These are phyloP conservation scores for Hippopotamus amphibius DNA, from an alignment of 2,113 vertebrate species.

Conservation along the genomic window DNA sequence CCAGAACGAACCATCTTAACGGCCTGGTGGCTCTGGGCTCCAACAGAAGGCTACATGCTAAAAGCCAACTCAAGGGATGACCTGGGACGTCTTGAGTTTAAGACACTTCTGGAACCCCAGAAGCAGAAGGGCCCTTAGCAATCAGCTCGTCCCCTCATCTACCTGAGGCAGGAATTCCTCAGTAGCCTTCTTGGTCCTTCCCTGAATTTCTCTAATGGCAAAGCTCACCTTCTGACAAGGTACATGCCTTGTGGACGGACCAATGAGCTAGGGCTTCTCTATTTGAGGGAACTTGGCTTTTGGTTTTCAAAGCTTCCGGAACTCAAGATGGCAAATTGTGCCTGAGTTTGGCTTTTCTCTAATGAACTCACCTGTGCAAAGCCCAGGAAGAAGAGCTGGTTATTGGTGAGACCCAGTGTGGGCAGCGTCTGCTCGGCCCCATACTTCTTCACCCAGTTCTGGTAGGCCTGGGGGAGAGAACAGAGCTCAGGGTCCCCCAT, in stretches of 20 bases:
- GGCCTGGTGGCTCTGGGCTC: background rate
- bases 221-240: fast-evolving
- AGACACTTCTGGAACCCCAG: conserved; percentile 20
- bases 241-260: fast-evolving
- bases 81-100: background rate
- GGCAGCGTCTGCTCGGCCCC: conserved; percentile 93
- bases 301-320: background rate
- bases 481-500: background rate
- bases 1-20: background rate
- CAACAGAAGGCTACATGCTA: background rate
- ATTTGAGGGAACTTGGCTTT: background rate
- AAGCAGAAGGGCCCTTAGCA: background rate
- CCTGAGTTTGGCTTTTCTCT: background rate
- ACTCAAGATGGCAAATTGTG: background rate
- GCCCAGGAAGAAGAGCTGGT: conserved; percentile 97
- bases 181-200: background rate
- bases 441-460: conserved; percentile 95
- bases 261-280: background rate
- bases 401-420: conserved; percentile 93
- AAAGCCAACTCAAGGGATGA: background rate
- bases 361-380: conserved; percentile 95
- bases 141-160: background rate
- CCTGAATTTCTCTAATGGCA: background rate
- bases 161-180: too few relatives aligned
- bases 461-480: conserved; percentile 90